Evolutionary conservation across 2,888 invertebrate species (phyloP).

Genomic region (Diogma glabrata): DNA sequence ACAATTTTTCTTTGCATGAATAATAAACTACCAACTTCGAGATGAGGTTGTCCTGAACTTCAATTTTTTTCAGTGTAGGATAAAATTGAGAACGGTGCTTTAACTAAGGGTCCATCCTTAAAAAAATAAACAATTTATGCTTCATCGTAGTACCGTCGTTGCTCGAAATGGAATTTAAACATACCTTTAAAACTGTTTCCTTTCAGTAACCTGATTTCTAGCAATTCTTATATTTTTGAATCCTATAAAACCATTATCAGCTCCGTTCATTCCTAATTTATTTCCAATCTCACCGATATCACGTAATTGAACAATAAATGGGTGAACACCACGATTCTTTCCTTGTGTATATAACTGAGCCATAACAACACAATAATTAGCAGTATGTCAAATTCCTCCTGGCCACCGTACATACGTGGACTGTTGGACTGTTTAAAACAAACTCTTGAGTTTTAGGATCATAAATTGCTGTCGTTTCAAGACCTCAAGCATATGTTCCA

Average conservation of each 20-base stretch:
- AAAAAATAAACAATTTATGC: slow-evolving; percentile 69
- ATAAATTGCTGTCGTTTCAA: slow-evolving; percentile 90
- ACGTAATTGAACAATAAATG: slow-evolving; percentile 84
- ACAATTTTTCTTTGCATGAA: too few species aligned
- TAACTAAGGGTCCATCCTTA: slow-evolving; percentile 78
- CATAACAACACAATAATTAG: slow-evolving; percentile 84
- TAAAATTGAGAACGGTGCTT: slow-evolving; percentile 70
- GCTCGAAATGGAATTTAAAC: too few species aligned
- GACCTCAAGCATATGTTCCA: slow-evolving; percentile 82
- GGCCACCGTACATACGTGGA: slow-evolving; percentile 97
- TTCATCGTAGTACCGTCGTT: too few species aligned
- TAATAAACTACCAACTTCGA: too few species aligned
- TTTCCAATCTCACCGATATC: slow-evolving; percentile 92
- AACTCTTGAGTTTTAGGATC: slow-evolving; percentile 75
- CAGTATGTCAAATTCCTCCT: slow-evolving; percentile 86
- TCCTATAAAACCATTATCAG: slow-evolving; percentile 88
- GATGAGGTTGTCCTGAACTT: too few species aligned
- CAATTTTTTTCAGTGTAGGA: too few species aligned
- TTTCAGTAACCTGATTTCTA: slow-evolving; percentile 90
- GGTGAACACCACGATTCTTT: slow-evolving; percentile 77
- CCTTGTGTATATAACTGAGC: slow-evolving; percentile 82
- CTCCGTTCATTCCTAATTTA: slow-evolving; percentile 83
- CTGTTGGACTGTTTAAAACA: slow-evolving; percentile 71
- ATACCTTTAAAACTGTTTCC: too few species aligned
- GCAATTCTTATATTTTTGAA: slow-evolving; percentile 83